Base-by-base conservation (phyloP, 2,113 vertebrate species). In the Dasyprocta punctata region DNA sequence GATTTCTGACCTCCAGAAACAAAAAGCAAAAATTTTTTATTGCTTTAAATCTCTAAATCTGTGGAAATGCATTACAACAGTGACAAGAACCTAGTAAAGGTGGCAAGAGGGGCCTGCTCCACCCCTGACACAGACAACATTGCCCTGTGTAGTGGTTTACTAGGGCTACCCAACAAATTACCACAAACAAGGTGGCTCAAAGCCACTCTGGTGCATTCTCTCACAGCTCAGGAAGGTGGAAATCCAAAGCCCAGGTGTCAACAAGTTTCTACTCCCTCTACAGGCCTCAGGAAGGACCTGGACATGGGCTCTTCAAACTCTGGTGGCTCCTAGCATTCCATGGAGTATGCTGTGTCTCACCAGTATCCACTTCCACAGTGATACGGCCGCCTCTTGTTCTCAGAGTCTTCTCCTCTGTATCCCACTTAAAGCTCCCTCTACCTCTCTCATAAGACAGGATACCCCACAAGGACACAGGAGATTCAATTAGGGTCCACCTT, bases 261-360 rank as follows among this genome's bases (percentile, higher is more conserved):
- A 47, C 24, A 49, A 11, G 22, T 16, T 38, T 4, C 0, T 8
- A 19, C 2, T 3, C 4, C 9, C 30, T 65, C 20, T 26, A n/a
- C 24, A 89, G n/a, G 47, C 38, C 22, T 7, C 30, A 20, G 7
- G 47, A 65, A 41, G 60, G 5, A 33, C 69, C 26, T 58, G 30
- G 7, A 30, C 1, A 3, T 38, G 49, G 33, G 26, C 20, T 87
- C 28, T 44, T 41, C 54, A 28, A 28, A 44, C 38, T 71, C 63
- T 22, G 36, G 63, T 36, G 41, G 9, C 49, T 30, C 49, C 82
- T 69, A 10, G 33, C 13, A 30, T 77, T 47, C 26, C 12, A 65
- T 33, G 9, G 4, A 4, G 19, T 30, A 47, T 8, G 5, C 73
- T 7, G 19, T 7, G 41, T 41, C 52, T 16, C 30, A 30, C n/a